Conservation (phyloP, 2,113 vertebrate genomes). For the Apodemus sylvaticus region DNA sequence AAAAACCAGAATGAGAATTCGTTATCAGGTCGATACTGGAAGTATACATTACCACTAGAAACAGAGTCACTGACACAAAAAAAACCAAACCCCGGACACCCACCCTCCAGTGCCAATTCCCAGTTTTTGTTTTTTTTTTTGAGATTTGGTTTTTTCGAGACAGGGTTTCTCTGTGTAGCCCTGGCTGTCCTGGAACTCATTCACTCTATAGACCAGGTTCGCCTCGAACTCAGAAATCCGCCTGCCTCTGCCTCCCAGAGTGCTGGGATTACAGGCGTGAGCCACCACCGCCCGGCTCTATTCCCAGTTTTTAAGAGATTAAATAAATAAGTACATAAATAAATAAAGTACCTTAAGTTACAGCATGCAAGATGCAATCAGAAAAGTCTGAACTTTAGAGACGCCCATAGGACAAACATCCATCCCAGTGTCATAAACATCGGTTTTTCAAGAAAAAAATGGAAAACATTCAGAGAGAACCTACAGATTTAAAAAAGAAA, state of each 20-base stretch:
- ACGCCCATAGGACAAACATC: background rate
- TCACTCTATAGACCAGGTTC: too few relatives aligned
- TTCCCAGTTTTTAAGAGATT: too few relatives aligned
- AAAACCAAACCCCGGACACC: background rate
- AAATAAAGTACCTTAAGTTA: background rate
- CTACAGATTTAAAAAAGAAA: background rate
- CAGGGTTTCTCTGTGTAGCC: too few relatives aligned
- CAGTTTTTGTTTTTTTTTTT: too few relatives aligned
- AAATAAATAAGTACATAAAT: too few relatives aligned
- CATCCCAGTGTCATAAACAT: background rate
- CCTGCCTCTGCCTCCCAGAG: too few relatives aligned
- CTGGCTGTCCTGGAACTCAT: too few relatives aligned
- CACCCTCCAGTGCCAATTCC: background rate
- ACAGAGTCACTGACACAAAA: background rate
- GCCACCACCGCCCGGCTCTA: too few relatives aligned
- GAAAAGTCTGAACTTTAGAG: constrained; percentile 39
- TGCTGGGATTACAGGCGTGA: too few relatives aligned
- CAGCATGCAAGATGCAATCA: background rate
- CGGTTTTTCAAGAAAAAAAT: background rate
- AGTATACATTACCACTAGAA: background rate
- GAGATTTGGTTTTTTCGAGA: too few relatives aligned
- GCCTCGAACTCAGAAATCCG: too few relatives aligned
- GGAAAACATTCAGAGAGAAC: background rate
- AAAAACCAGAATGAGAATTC: background rate
- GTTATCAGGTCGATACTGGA: background rate